Conservation (phyloP, 2,797 vertebrate species). For the Chrosomus eos region DNA sequence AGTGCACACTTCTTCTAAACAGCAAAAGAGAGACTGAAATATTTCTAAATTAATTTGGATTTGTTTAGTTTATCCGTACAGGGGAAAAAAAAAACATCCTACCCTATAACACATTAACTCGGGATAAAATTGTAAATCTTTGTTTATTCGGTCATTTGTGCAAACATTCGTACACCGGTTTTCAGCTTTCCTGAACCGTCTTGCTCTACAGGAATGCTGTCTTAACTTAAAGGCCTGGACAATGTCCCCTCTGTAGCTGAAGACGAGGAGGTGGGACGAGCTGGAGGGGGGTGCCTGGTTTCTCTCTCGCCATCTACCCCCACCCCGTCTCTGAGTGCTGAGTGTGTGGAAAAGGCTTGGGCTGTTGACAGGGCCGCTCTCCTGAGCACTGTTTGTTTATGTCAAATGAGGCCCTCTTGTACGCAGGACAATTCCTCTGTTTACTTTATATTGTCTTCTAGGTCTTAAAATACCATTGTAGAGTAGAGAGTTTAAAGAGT, state of each 20-base stretch:
- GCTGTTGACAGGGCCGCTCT: conserved; percentile 61
- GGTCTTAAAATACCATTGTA: conserved; percentile 58
- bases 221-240: conserved; percentile 56
- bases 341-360: conserved; percentile 53
- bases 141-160: conserved; percentile 42
- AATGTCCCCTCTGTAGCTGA: conserved; percentile 58
- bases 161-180: conserved; percentile 42
- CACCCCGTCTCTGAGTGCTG: conserved; percentile 44
- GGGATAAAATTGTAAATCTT: conserved; percentile 35
- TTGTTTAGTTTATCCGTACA: conserved; percentile 37
- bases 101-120: conserved; percentile 33
- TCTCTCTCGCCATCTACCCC: conserved; percentile 38
- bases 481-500: conserved; percentile 37
- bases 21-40: background rate
- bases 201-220: conserved; percentile 46
- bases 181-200: conserved; percentile 53
- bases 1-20: conserved; percentile 5
- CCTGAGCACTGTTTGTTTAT: conserved; percentile 63
- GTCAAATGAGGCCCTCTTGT: conserved; percentile 55
- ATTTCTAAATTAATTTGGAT: conserved; percentile 41
- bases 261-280: conserved; percentile 38
- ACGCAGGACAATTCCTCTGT: conserved; percentile 55
- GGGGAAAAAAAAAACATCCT: conserved; percentile 20
- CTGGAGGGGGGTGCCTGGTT: conserved; percentile 38
- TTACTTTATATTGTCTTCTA: conserved; percentile 60